Evolutionary conservation across 2,797 vertebrate species (phyloP), one percentile per base, ranked within the genome.

Genomic region (Aeoliscus strigatus): DNA sequence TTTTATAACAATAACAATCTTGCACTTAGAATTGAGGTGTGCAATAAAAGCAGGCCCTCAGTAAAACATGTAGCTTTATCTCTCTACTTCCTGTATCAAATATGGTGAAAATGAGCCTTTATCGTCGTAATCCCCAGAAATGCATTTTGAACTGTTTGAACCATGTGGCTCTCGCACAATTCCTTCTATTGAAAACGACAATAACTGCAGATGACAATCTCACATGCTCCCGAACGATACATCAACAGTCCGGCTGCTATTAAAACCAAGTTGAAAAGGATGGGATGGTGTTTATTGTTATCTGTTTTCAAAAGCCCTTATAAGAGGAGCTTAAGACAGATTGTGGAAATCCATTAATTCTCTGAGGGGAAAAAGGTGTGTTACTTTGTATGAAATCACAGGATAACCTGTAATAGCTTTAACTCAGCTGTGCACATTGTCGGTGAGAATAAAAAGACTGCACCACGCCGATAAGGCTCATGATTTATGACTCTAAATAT

Each of bases 261-360:
- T 89, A 90, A 90, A 86, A 59, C 72, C 65, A 48, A 41, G 51
- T 18, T 34, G 48, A 85, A 83, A 66, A 64, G 82, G 84, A 88
- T 76, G 73, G 75, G 85, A 77, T 80, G 82, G 88, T 90, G 87
- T 90, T 88, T 81, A 88, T 79, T 83, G 86, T 77, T 87, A 93
- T 94, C 86, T 82, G 83, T 84, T 84, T 86, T 90, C 89, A 85
- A 89, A 92, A 90, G 79, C 70, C 84, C 70, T 82, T 90, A 90
- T 88, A 90, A 86, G 83, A 86, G 84, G 85, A 85, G 88, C 90
- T 91, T 91, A 93, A 88, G 87, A 90, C 77, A 84, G 87, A 87
- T 89, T 89, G 86, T 84, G 84, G 85, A 94, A 97, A 97, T 96
- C 94, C 92, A 87, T 86, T 96, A 96, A 97, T 96, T 94, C 94